A percentile compares a stretch with the other conserved stretches of the same genome.
Conservation (phyloP, 2,888 invertebrate genomes). For the Dichetophora obliterata region DNA sequence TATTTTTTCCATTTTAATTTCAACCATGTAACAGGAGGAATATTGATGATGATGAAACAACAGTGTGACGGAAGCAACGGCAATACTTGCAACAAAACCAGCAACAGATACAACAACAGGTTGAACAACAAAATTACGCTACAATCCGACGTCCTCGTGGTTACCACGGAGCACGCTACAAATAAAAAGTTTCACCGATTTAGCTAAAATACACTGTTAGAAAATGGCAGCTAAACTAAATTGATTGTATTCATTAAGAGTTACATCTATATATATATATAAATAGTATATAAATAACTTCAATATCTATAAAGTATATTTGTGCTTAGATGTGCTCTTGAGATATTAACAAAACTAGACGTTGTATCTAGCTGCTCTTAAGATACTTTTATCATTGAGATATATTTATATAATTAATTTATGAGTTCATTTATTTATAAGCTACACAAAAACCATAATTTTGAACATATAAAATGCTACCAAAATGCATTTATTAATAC, state of each 20-base stretch:
- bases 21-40: conserved; percentile 62
- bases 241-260: conserved; percentile 10
- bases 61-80: conserved; percentile 62
- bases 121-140: conserved; percentile 53
- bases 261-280: neutral
- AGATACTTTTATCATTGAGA: neutral
- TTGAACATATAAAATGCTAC: conserved; percentile 42
- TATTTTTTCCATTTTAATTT: conserved; percentile 16
- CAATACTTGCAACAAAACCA: conserved; percentile 21
- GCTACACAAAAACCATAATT: neutral
- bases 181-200: conserved; percentile 16
- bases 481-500: conserved; percentile 53
- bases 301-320: neutral
- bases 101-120: conserved; percentile 34
- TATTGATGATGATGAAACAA: conserved; percentile 70
- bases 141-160: conserved; percentile 56
- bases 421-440: neutral
- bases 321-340: neutral
- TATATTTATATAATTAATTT: conserved; percentile 17
- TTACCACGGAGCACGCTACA: conserved; percentile 6
- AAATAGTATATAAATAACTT: neutral
- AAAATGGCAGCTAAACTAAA: conserved; percentile 10
- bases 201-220: neutral
- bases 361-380: no score
- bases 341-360: neutral